Percentiles rank a stretch among this genome's conserved stretches.
These are phyloP conservation scores for Falco concolor DNA, from an alignment of 2,797 vertebrate genomes.

Conservation along the genomic window DNA sequence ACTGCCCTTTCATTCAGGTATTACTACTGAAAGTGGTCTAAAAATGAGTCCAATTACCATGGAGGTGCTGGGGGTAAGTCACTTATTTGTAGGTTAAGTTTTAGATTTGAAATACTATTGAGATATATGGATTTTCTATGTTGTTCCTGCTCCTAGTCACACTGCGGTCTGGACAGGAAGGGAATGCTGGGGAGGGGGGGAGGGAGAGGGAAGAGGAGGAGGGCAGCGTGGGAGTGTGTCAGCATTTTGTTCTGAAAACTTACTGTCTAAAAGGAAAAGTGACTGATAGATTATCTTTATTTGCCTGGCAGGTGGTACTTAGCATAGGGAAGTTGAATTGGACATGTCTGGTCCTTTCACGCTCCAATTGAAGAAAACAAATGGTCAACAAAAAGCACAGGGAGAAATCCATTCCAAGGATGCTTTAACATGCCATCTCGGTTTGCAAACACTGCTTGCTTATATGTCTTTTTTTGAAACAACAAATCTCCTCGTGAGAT, in stretches of 20 bases:
- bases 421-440: not conserved
- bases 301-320: constrained; percentile 22
- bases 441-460: constrained; percentile 16
- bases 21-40: not conserved
- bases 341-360: not conserved
- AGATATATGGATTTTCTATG: constrained; percentile 28
- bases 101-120: not conserved
- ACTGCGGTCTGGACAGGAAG: not conserved
- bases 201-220: too few relatives aligned
- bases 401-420: constrained; percentile 16
- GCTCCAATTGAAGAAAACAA: constrained; percentile 15
- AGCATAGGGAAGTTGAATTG: not conserved
- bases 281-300: not conserved
- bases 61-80: not conserved
- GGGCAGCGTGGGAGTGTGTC: not conserved
- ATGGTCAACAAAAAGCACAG: constrained; percentile 7
- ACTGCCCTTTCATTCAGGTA: not conserved
- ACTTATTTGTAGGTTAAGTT: not conserved
- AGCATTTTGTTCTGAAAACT: not conserved
- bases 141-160: not conserved
- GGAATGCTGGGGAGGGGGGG: not conserved
- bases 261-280: not conserved
- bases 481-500: not conserved
- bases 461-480: not conserved
- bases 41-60: not conserved